Evolutionary conservation across 1,140 invertebrate species (phyloP).

Genomic region (Cyrtorhinus lividipennis): DNA sequence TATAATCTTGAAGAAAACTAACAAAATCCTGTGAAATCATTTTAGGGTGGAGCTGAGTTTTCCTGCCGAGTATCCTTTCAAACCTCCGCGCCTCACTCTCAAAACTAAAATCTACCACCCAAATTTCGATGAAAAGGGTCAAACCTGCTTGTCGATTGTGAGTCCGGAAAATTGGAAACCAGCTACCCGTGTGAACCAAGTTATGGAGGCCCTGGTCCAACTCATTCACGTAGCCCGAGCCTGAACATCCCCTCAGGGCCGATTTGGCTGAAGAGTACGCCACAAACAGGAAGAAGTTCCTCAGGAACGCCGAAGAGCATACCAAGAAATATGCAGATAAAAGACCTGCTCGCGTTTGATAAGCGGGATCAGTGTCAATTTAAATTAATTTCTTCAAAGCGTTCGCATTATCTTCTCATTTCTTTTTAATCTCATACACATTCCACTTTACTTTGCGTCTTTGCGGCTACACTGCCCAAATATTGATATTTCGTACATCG

Average conservation of each 20-base stretch:
- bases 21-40: no score
- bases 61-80: conserved; percentile 99
- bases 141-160: conserved; percentile 93
- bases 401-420: no score
- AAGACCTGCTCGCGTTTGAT: conserved; percentile 33
- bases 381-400: no score
- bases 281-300: conserved; percentile 93
- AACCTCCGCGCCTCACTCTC: conserved; percentile 96
- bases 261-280: conserved; percentile 94
- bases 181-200: conserved; percentile 97
- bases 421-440: no score
- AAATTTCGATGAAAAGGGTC: conserved; percentile 98
- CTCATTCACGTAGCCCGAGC: conserved; percentile 97
- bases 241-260: conserved; percentile 89
- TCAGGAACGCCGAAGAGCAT: conserved; percentile 96
- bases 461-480: no score
- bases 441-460: no score
- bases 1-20: no score
- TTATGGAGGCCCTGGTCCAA: conserved; percentile 89
- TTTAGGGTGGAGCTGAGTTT: conserved; percentile 97
- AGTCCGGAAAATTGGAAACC: conserved; percentile 99
- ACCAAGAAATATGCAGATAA: conserved; percentile 97
- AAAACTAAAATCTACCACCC: conserved; percentile 99
- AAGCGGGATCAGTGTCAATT: no score
- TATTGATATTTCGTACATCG: no score